Percentiles rank a stretch among this genome's conserved stretches.
Conservation (phyloP, 2,888 invertebrate species). For the Noctua comes region DNA sequence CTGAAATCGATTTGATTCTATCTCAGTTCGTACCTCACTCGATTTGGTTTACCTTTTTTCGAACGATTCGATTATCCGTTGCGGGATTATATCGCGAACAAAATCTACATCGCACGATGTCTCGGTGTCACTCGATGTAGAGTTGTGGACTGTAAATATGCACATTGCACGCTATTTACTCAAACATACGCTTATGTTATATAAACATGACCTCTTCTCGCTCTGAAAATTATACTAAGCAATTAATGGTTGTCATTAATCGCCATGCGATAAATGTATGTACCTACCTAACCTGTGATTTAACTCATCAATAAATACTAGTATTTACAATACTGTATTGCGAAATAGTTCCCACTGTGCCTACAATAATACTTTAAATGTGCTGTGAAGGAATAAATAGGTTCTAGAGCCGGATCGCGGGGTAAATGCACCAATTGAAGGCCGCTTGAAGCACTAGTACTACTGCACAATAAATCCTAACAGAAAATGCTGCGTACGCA, state of each 20-base stretch:
- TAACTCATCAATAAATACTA: constrained; percentile 18
- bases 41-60: constrained; percentile 17
- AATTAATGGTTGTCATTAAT: not conserved
- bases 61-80: constrained; percentile 25
- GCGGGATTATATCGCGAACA: constrained; percentile 17
- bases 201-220: constrained; percentile 43
- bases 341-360: constrained; percentile 31
- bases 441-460: constrained; percentile 70
- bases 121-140: constrained; percentile 1
- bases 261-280: constrained; percentile 5
- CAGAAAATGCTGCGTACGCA: constrained; percentile 66
- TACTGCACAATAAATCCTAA: constrained; percentile 78
- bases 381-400: constrained; percentile 51
- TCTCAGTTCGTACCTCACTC: constrained; percentile 22
- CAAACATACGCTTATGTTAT: constrained; percentile 35
- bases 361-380: constrained; percentile 44
- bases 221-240: constrained; percentile 16
- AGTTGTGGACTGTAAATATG: constrained; percentile 26
- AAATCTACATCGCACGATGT: constrained; percentile 13
- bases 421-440: constrained; percentile 73
- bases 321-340: constrained; percentile 15
- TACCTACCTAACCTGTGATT: constrained; percentile 6
- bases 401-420: constrained; percentile 59
- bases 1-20: constrained; percentile 52
- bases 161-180: constrained; percentile 32